phyloP scores from a whole-genome alignment of 2,888 invertebrate genomes.

The Drosophila paranaensis region DNA sequence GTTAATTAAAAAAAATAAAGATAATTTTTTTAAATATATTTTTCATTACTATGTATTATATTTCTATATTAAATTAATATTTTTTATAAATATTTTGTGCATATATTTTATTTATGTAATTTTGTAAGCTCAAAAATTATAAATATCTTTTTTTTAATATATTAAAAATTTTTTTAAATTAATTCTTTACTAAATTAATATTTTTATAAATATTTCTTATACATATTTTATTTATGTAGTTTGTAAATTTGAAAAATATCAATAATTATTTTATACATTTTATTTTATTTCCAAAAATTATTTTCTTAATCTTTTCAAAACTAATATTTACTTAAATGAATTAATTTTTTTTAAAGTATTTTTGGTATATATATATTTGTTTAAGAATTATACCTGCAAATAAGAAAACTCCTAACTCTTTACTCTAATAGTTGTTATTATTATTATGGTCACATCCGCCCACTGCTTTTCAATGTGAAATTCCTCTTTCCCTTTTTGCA shows the following conservation, averaged over 20 bases:
- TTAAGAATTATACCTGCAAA: no score
- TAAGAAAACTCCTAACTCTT: no score
- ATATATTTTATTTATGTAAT: no score
- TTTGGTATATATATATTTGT: neutral
- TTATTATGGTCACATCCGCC: neutral
- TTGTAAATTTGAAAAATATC: no score
- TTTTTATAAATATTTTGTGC: no score
- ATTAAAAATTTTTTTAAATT: neutral
- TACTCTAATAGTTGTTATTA: neutral
- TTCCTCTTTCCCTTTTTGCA: constrained; percentile 6
- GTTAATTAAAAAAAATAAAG: no score
- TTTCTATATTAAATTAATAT: neutral
- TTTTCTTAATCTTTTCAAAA: neutral
- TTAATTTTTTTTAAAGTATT: neutral
- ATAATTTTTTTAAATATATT: no score
- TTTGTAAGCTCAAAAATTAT: no score
- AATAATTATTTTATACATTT: neutral
- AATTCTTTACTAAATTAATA: neutral
- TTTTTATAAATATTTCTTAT: no score
- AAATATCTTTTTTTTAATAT: neutral
- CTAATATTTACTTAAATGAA: neutral
- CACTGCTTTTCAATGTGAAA: neutral
- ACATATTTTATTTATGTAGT: no score
- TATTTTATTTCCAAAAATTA: neutral
- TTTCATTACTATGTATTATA: neutral